These are phyloP conservation scores for Macropis europaea DNA, from an alignment of 2,888 invertebrate genomes.

Conservation along the genomic window DNA sequence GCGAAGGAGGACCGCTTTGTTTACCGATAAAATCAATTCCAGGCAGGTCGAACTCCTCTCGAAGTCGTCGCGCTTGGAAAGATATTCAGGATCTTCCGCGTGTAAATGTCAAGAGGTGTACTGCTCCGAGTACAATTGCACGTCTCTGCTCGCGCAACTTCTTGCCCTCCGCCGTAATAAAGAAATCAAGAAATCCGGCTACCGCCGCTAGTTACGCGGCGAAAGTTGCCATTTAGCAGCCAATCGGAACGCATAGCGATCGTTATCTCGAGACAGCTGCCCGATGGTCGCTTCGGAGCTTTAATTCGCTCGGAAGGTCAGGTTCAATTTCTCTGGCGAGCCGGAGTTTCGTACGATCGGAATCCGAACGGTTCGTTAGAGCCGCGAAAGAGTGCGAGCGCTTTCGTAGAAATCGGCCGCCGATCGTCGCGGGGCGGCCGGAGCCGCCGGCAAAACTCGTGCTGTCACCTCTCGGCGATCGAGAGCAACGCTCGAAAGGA, in stretches of 20 bases:
- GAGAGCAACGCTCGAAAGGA: background rate
- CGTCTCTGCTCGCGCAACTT: background rate
- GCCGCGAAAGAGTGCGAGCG: no score
- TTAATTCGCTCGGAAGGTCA: no score
- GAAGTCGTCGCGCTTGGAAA: background rate
- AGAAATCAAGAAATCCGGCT: no score
- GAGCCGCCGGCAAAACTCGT: constrained; percentile 25
- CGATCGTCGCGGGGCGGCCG: background rate
- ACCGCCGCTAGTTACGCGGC: no score
- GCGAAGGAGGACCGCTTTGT: background rate
- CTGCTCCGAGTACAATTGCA: constrained; percentile 29
- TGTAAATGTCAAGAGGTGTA: constrained; percentile 39
- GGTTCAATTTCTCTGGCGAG: no score
- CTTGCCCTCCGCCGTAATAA: no score
- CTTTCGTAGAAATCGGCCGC: constrained; percentile 5
- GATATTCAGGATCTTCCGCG: constrained; percentile 38
- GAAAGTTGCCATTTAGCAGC: no score
- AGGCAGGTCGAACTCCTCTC: constrained; percentile 8
- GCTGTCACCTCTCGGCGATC: constrained; percentile 44
- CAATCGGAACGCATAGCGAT: no score
- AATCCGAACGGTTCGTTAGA: no score
- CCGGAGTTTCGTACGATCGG: no score
- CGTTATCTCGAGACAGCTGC: no score
- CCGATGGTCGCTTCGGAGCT: no score
- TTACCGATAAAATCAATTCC: constrained; percentile 22